phyloP scores from a whole-genome alignment of 2,797 vertebrate genomes.

The Clarias pachynema region DNA sequence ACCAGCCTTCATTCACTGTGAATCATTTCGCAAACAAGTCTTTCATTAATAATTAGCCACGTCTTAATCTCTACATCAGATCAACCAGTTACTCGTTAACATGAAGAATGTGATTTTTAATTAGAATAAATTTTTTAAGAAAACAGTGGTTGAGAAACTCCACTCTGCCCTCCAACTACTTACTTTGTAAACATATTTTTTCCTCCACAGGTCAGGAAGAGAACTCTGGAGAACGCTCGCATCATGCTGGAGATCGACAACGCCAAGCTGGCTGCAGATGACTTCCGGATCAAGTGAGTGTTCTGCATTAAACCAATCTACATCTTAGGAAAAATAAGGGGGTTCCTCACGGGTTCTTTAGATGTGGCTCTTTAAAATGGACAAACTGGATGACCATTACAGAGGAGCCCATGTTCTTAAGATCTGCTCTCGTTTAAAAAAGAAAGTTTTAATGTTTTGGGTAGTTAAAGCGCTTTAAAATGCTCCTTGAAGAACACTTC shows the following conservation, averaged over 20 bases:
- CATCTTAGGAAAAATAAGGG: not conserved
- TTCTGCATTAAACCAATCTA: not conserved
- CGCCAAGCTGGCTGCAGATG: conserved; percentile 81
- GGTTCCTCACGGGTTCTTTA: not conserved
- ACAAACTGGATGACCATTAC: not conserved
- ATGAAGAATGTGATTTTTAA: conserved; percentile 41
- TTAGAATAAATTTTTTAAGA: not conserved
- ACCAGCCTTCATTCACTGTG: not conserved
- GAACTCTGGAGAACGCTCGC: conserved; percentile 78
- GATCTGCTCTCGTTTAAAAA: not conserved
- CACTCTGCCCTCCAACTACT: not conserved
- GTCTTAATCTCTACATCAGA: conserved; percentile 46
- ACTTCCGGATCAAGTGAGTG: conserved; percentile 81
- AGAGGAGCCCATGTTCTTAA: not conserved
- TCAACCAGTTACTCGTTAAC: conserved; percentile 58
- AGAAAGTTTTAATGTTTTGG: not conserved
- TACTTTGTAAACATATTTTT: not conserved
- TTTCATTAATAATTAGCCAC: conserved; percentile 1
- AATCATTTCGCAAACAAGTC: not conserved
- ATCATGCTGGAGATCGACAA: conserved; percentile 84
- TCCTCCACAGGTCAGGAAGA: conserved; percentile 74
- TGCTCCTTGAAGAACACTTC: not conserved
- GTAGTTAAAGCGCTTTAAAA: not conserved
- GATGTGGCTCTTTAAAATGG: not conserved
- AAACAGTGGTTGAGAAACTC: not conserved